Conservation (phyloP, 2,797 vertebrate genomes). For the Oreortyx pictus region DNA sequence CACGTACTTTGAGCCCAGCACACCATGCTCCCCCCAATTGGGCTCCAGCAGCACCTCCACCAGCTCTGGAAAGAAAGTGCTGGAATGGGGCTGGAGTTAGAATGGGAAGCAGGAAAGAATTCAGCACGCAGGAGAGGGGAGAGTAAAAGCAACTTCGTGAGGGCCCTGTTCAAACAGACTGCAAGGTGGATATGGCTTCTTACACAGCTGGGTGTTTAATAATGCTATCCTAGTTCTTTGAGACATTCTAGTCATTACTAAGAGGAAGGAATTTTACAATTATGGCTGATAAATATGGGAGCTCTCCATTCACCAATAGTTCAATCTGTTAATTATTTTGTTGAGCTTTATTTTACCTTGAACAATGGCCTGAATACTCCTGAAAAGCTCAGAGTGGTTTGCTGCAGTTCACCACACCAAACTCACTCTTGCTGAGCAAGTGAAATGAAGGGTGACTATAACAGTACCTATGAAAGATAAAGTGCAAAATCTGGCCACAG, state of each 20-base stretch:
- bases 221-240: background rate
- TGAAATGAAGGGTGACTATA: background rate
- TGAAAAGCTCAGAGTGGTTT: background rate
- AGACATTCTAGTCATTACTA: background rate
- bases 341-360: background rate
- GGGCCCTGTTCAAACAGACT: background rate
- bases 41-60: background rate
- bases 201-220: background rate
- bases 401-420: background rate
- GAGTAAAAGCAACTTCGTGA: background rate
- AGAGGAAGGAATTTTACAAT: background rate
- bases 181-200: background rate
- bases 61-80: background rate
- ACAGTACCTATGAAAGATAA: background rate
- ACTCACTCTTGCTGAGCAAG: background rate
- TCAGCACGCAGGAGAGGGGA: background rate
- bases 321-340: background rate
- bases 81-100: background rate
- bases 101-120: background rate
- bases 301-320: background rate
- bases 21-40: background rate
- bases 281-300: background rate
- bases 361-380: background rate
- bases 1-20: background rate
- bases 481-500: background rate